phyloP scores from a whole-genome alignment of 2,888 invertebrate genomes.

The Aleiodes testaceus region DNA sequence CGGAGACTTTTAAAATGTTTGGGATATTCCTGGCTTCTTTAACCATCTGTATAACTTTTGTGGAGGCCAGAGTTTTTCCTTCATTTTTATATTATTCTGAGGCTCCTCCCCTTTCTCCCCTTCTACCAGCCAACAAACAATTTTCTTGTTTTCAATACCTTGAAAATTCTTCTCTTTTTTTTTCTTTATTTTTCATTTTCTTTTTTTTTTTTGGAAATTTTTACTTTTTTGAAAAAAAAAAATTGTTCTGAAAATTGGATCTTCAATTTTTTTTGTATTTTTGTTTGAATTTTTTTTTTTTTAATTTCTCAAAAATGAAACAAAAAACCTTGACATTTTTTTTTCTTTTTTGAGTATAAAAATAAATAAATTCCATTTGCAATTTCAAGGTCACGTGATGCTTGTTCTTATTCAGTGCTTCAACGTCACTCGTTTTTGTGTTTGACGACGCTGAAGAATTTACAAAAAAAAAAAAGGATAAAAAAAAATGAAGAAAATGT shows the following conservation, averaged over 20 bases:
- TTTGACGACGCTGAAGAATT: background rate
- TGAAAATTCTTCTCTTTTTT: too few species aligned
- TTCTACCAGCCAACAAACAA: too few species aligned
- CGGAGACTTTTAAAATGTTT: constrained; percentile 50
- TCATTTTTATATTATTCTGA: constrained; percentile 30
- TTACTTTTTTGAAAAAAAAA: background rate
- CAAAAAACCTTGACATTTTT: background rate
- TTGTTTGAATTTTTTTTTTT: too few species aligned
- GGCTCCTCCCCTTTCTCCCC: background rate
- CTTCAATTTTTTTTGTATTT: too few species aligned
- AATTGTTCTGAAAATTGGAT: too few species aligned
- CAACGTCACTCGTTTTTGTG: background rate
- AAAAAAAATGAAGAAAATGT: constrained; percentile 16
- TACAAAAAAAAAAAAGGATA: background rate
- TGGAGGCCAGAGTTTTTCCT: constrained; percentile 36
- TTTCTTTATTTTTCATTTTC: too few species aligned
- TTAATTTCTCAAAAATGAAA: too few species aligned
- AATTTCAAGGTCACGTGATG: too few species aligned
- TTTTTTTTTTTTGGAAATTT: too few species aligned
- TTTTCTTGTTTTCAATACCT: too few species aligned
- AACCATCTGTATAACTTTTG: constrained; percentile 44
- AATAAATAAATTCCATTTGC: too few species aligned
- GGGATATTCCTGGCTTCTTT: constrained; percentile 57
- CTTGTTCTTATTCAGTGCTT: background rate
- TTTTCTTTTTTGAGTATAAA: background rate